Evolutionary conservation across 2,888 invertebrate species (phyloP).

Genomic region (Ichneumoninae sp.): DNA sequence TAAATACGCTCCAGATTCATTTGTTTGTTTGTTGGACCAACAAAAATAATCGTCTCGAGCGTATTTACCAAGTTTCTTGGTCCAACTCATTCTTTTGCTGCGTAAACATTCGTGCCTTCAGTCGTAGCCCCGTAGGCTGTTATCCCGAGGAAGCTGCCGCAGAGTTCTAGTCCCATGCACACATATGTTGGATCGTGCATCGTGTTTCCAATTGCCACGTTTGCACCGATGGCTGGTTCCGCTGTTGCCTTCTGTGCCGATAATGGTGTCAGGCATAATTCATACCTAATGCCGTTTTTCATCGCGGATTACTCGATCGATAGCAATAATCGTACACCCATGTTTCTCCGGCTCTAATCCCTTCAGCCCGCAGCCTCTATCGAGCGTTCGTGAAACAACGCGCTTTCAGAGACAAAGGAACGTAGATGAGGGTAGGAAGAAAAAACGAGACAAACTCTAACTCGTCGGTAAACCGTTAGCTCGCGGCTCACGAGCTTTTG

Average conservation of each 20-base stretch:
- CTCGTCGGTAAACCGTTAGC: constrained; percentile 32
- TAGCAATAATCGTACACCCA: constrained; percentile 16
- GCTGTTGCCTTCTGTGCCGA: not conserved
- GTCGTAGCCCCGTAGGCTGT: not conserved
- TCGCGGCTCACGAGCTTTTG: constrained; percentile 43
- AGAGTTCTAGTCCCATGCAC: not conserved
- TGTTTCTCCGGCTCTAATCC: constrained; percentile 8
- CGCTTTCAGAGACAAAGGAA: constrained; percentile 40
- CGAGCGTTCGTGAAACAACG: constrained; percentile 32
- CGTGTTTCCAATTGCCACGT: not conserved
- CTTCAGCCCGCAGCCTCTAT: constrained; percentile 30
- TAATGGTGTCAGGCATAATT: not conserved
- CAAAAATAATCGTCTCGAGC: not conserved
- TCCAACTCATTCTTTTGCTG: not conserved
- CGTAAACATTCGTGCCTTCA: not conserved
- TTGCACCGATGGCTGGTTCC: not conserved
- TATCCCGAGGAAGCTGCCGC: not conserved
- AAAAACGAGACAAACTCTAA: constrained; percentile 30
- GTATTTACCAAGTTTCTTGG: not conserved
- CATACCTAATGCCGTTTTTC: constrained; percentile 2
- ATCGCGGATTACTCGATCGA: constrained; percentile 32
- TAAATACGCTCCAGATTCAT: not conserved
- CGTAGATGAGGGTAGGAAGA: constrained; percentile 42
- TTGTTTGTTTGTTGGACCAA: not conserved
- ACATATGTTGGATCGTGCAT: not conserved